Base-by-base conservation (phyloP, 2,797 vertebrate species). In the Arnoldichthys spilopterus region DNA sequence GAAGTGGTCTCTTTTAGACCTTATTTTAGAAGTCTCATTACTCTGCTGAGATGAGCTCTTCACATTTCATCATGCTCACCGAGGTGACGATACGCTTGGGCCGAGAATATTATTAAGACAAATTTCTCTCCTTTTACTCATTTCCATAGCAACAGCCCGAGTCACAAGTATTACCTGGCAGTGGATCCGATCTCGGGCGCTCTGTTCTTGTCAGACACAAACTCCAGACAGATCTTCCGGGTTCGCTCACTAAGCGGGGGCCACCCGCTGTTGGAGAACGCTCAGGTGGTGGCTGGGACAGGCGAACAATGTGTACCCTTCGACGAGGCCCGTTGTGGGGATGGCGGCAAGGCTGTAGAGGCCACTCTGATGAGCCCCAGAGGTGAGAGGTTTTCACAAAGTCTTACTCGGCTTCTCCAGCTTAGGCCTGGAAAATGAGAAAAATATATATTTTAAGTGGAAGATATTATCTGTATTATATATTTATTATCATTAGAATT, bases 151-250 rank as follows among this genome's bases (percentile, higher is more conserved):
- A 96, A 95, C 91, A 96, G 95, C 90, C 95, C 95, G 0, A 94
- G 94, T 24, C 96, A 96, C 90, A 96, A 96, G 88, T 96, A 96
- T 89, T 96, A 95, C 88, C 84, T 96, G 92, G 96, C 96, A 0
- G 93, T 96, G 82, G 94, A 96, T 88, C 96, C 96, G 2, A 93
- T 96, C 89, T 94, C 94, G 2, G 94, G 94, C 80, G 93, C 92
- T 0, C 90, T 96, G 61, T 95, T 92, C 9, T 88, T 96, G 70
- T 96, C 96, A 0, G 96, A 96, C 88, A 96, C 96, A 89, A 96
- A 96, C 86, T 95, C 95, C 11, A 93, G 96, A 34, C 91, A 95
- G 62, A 96, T 96, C 82, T 95, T 92, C 90, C 92, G 87, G 4
- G 91, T 95, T 84, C 94, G 92, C 87, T 92, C 94, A 43, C 92